Evolutionary conservation across 2,797 vertebrate species (phyloP), one percentile per base, ranked within the genome.

Genomic region (Aldrovandia affinis): DNA sequence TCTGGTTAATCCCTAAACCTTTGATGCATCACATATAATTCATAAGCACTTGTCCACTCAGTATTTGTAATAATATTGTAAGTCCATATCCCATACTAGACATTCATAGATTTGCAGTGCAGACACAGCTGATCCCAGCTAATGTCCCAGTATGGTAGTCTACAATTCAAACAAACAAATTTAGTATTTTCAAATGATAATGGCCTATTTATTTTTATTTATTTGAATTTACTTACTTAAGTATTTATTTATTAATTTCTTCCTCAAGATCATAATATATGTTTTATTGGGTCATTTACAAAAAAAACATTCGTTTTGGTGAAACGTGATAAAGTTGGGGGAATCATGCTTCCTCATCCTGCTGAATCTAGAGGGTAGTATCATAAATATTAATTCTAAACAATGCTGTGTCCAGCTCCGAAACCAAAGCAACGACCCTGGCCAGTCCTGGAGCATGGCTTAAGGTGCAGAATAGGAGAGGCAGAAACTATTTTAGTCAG

Each of bases 311-410:
- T 50, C n/a, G n/a, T 25, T 8, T 22, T 9, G 25, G n/a, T 30
- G 68, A 39, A 2, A 73, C 33, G 15, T 73, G 68, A 73, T 36
- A 39, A 39, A 28, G 59, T 28, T 63, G 25, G 59, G 59, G 30
- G 68, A 0, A 33, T 3, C 68, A 15, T 73, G 33, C 33, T 15
- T 33, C 36, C 28, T 61, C 73, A 55, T 4, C 47, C 47, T 52
- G 15, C 30, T 83, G 28, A 61, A 84, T 83, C 47, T 83, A 79
- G 42, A 59, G 22, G 54, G 52, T 22, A 77, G 83, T 30, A 20
- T 68, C 86, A 88, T 30, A 25, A 33, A 83, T 39, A 78, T 78
- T 81, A 86, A 65, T 81, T 55, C 55, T 44, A 30, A 44, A 25
- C n/a, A 63, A 63, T 75, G 81, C 57, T 52, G 44, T 25, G 15